These are phyloP conservation scores for Astyanax mexicanus DNA, from an alignment of 2,797 vertebrate genomes.

Conservation along the genomic window DNA sequence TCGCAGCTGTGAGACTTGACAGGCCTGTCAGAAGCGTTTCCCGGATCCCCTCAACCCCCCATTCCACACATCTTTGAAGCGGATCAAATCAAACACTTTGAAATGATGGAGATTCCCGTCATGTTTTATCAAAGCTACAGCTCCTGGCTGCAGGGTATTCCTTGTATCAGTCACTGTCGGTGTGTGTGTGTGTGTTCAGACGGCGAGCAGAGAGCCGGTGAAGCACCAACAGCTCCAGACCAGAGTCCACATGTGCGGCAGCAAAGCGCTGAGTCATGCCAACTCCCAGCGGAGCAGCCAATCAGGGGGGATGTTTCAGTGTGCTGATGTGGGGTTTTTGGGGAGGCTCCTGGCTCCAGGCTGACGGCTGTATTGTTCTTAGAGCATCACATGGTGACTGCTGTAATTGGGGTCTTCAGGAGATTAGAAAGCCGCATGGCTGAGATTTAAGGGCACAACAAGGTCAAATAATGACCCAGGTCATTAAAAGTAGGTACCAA, in stretches of 20 bases:
- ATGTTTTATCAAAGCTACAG: slow-evolving; percentile 47
- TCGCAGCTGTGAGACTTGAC: slow-evolving; percentile 5
- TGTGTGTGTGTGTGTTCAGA: slow-evolving; percentile 13
- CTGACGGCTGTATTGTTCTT: slow-evolving; percentile 32
- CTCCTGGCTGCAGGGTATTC: slow-evolving; percentile 27
- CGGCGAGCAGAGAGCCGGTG: not conserved
- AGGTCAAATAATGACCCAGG: not conserved
- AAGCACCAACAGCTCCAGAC: slow-evolving; percentile 13
- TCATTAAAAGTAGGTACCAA: not conserved
- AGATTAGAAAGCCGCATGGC: slow-evolving; percentile 4
- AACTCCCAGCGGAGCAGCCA: slow-evolving; percentile 60
- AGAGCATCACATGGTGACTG: not conserved
- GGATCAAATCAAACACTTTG: slow-evolving; percentile 31
- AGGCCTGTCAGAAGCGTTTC: slow-evolving; percentile 29
- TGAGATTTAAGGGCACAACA: not conserved
- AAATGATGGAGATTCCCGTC: slow-evolving; percentile 23
- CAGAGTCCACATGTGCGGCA: slow-evolving; percentile 46
- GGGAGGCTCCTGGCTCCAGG: slow-evolving; percentile 8
- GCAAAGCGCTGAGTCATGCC: slow-evolving; percentile 72
- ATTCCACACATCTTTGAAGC: slow-evolving; percentile 12
- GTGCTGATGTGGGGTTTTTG: slow-evolving; percentile 61
- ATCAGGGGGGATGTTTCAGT: slow-evolving; percentile 54
- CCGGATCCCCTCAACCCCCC: not conserved
- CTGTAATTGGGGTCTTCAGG: slow-evolving; percentile 21
- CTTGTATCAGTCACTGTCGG: slow-evolving; percentile 27